Base-by-base conservation (phyloP, 2,113 vertebrate species). In the Indicator maculatus region DNA sequence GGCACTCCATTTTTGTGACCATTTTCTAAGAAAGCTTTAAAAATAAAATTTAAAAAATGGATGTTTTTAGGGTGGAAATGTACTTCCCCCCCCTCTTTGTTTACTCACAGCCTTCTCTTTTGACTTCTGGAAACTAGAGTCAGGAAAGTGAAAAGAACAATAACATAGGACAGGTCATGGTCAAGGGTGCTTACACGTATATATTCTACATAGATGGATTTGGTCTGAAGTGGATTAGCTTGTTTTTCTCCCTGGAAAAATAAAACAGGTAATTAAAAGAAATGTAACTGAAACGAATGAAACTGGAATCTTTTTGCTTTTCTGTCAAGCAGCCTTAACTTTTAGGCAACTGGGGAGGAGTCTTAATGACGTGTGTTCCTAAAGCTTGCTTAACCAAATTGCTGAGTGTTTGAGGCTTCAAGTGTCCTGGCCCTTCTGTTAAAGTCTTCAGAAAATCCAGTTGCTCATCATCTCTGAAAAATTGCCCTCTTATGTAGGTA, bases 391-490 rank as follows among this genome's bases (percentile, higher is more conserved):
- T 60, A 26, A 80, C 23, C 44, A 27, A 83, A 41, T 16, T 77
- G 77, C 70, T 71, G 74, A 36, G 9, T 64, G 30, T 83, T 45
- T 64, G 72, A 74, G 39, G 52, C 33, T 70, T 63, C 12, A 41
- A 38, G 47, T 50, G 17, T 60, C 53, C 45, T 67, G 39, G 19
- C 53, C 12, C 36, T 69, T 61, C 63, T 86, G 6, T 84, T 41
- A 4, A 70, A 91, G 72, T 53, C n/a, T 70, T 73, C 21, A 60
- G 83, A 83, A 69, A 83, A 77, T 75, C 76, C 86, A 61, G 39
- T 75, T 86, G 44, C 83, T 84, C n/a, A 39, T 69, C 73, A 72
- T 73, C 86, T 90, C 85, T 88, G 85, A 56, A 76, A 94, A 56
- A 47, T 45, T 76, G 53, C 66, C 85, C 64, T 88, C 52, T 60